phyloP scores from a whole-genome alignment of 2,888 invertebrate species.

The Crepidodera aurea region DNA sequence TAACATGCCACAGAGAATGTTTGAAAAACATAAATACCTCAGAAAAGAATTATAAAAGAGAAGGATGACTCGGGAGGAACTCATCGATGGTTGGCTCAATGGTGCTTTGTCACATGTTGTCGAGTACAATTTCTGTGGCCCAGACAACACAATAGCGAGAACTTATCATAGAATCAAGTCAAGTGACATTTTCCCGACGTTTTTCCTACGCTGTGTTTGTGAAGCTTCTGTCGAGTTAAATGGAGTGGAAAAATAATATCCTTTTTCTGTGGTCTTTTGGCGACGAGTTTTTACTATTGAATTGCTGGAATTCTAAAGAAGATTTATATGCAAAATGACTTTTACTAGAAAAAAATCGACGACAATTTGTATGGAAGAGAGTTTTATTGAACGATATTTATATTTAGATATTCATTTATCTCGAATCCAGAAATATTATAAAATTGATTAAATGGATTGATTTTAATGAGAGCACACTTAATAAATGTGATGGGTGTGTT shows the following conservation, averaged over 20 bases:
- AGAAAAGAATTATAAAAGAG: conserved; percentile 27
- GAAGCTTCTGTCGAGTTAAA: conserved; percentile 32
- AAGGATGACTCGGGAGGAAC: conserved; percentile 30
- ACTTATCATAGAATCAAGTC: conserved; percentile 46
- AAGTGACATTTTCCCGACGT: conserved; percentile 41
- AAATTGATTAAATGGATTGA: no score
- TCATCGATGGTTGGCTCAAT: conserved; percentile 41
- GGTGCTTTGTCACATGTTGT: conserved; percentile 46
- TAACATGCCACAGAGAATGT: not conserved
- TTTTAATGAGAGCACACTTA: no score
- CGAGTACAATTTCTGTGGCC: conserved; percentile 43
- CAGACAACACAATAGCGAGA: conserved; percentile 48
- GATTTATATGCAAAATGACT: conserved; percentile 2
- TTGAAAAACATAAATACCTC: conserved; percentile 18
- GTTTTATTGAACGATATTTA: no score
- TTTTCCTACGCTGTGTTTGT: conserved; percentile 28
- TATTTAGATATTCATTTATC: no score
- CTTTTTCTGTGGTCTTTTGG: conserved; percentile 25
- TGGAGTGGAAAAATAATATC: conserved; percentile 36
- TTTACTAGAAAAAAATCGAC: no score
- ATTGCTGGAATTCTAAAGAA: conserved; percentile 9
- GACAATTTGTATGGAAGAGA: no score
- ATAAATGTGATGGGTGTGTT: no score
- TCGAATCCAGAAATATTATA: no score
- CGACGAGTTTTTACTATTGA: conserved; percentile 21